Base-by-base conservation (phyloP, 2,888 invertebrate genomes). In the Leptopilina drosophilae region DNA sequence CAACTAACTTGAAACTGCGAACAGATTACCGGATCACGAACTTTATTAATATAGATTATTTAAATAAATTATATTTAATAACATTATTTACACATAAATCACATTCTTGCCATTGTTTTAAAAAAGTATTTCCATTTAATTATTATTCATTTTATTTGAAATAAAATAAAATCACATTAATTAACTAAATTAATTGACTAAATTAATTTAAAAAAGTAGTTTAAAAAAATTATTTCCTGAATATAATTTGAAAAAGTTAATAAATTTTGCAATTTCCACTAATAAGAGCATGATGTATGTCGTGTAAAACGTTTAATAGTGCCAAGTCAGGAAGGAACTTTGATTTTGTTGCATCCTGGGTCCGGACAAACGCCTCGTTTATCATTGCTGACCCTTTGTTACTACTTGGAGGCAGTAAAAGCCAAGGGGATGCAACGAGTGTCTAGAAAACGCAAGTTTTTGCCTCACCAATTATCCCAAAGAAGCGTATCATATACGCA, bases 291-390 rank as follows among this genome's bases (percentile, higher is more conserved):
- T 80, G 81, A 81, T 69, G 80, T 77, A 77, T 80, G 76, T 78
- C 81, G 78, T 77, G 81, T 82, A 80, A 82, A 82, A 81, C 78
- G 77, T 80, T 78, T 78, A 77, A 49, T 49, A 80, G 69, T 80
- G 81, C 81, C 81, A 69, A 81, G 75, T 80, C 67, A 80, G 81
- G 86, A 87, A 87, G 87, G 87, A 87, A 87, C 87, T 86, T 87
- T 87, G 86, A 86, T 87, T 87, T 85, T 84, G 86, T 85, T 84
- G 84, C 85, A 87, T 87, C 87, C 87, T 85, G 87, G 69, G 79
- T 82, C 80, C 83, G 81, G 87, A 87, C 86, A 84, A 85, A 86
- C 84, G 83, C 84, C 85, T 85, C 87, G 87, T 87, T 87, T 87
- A 85, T 87, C 87, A 87, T 85, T 79, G 82, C 82, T 79, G 84